phyloP scores from a whole-genome alignment of 1,140 invertebrate genomes.

The Heliconius hermathena region DNA sequence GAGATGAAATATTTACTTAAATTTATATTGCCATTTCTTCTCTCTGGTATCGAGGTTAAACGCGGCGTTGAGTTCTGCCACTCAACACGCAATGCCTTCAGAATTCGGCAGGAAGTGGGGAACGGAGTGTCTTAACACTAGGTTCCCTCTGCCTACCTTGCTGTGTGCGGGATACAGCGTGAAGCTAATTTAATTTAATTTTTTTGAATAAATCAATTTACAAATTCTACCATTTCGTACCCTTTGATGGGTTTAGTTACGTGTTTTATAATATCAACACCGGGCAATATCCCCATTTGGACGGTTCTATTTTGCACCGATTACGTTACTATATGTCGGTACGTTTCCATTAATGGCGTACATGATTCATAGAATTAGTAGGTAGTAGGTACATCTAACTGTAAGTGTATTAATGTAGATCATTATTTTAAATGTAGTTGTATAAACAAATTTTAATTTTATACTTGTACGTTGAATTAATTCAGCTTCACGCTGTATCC shows the following conservation, averaged over 20 bases:
- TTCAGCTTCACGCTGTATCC: too few species aligned
- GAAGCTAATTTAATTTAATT: too few species aligned
- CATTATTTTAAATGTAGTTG: neutral
- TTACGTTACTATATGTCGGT: conserved; percentile 10
- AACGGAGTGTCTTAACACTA: too few species aligned
- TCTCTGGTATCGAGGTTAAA: too few species aligned
- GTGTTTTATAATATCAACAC: conserved; percentile 1
- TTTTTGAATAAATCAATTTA: neutral
- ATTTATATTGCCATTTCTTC: too few species aligned
- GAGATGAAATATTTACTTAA: too few species aligned
- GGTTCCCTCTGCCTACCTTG: too few species aligned
- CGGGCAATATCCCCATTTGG: conserved; percentile 9
- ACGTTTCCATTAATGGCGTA: conserved; percentile 17
- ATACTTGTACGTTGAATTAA: neutral
- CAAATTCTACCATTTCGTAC: neutral
- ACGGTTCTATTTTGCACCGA: conserved; percentile 1
- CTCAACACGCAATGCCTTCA: too few species aligned
- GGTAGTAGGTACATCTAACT: neutral
- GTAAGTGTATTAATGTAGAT: neutral
- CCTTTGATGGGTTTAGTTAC: neutral
- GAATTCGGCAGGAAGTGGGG: too few species aligned
- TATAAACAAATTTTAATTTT: neutral
- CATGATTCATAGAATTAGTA: conserved; percentile 18
- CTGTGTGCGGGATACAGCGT: too few species aligned
- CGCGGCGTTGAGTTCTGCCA: too few species aligned